Conservation (phyloP, 2,888 invertebrate genomes). For the Pseudeuparius sepicola region DNA sequence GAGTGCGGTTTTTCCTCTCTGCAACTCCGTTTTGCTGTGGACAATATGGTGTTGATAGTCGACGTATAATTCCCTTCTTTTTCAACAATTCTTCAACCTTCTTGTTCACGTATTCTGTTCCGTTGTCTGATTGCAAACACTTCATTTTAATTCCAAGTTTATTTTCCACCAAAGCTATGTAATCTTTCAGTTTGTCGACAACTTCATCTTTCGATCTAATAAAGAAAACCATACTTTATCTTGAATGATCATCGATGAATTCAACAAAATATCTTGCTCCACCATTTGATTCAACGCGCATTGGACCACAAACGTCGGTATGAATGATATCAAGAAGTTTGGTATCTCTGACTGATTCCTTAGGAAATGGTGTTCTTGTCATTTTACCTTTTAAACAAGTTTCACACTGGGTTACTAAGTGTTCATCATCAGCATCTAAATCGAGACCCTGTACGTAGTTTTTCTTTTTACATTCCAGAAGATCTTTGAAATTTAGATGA, state of each 20-base stretch:
- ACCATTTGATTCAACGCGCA: conserved; percentile 13
- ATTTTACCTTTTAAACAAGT: conserved; percentile 10
- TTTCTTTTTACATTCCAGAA: too few species aligned
- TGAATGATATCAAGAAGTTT: conserved; percentile 11
- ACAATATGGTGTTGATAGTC: conserved; percentile 5
- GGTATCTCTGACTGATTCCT: conserved; percentile 5
- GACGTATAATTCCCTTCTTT: conserved; percentile 7
- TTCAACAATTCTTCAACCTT: conserved; percentile 8
- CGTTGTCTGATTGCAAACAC: conserved; percentile 13
- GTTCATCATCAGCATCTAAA: too few species aligned
- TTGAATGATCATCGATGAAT: conserved; percentile 25
- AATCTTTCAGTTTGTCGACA: conserved; percentile 18
- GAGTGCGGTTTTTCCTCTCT: conserved; percentile 11
- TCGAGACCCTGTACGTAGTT: too few species aligned
- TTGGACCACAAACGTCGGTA: conserved; percentile 17
- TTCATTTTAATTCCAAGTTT: conserved; percentile 19
- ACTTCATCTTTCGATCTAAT: conserved; percentile 24
- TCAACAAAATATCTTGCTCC: conserved; percentile 22
- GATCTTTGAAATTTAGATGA: conserved; percentile 3
- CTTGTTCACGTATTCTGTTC: conserved; percentile 9
- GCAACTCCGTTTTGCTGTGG: conserved; percentile 13
- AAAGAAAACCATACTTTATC: conserved; percentile 23
- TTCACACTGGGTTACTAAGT: too few species aligned
- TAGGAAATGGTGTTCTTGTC: conserved; percentile 10
- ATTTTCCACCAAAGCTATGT: conserved; percentile 21